A percentile compares a stretch with the other conserved stretches of the same genome.
Conservation (phyloP, 1,140 invertebrate species). For the Sarcophaga peregrina region DNA sequence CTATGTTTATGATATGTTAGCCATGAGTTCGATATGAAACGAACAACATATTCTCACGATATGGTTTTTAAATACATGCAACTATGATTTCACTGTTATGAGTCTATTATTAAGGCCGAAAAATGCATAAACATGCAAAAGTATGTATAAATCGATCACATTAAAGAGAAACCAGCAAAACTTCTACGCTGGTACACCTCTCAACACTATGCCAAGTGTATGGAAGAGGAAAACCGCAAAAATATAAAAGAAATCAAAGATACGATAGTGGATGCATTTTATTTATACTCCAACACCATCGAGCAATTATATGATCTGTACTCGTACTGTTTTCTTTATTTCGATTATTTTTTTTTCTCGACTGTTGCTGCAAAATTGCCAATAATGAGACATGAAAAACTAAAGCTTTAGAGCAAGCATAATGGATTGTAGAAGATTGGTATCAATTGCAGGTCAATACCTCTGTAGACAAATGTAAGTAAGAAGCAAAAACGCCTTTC, state of each 20-base stretch:
- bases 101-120: slow-evolving; percentile 13
- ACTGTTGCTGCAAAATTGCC: slow-evolving; percentile 58
- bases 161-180: background rate
- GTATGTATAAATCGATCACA: background rate
- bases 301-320: slow-evolving; percentile 4
- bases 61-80: background rate
- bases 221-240: background rate
- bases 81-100: background rate
- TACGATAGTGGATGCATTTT: slow-evolving; percentile 4
- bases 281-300: background rate
- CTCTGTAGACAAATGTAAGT: slow-evolving; percentile 43
- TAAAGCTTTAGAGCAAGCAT: slow-evolving; percentile 60
- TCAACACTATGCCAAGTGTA: background rate
- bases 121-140: slow-evolving; percentile 1
- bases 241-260: background rate
- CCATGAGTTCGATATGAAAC: too few relatives aligned
- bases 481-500: slow-evolving; percentile 41
- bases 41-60: slow-evolving; percentile 7
- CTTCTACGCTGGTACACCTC: background rate
- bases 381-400: slow-evolving; percentile 66
- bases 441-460: slow-evolving; percentile 66
- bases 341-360: too few relatives aligned
- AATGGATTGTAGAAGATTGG: slow-evolving; percentile 65
- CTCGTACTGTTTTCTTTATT: too few relatives aligned
- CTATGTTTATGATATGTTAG: too few relatives aligned